A percentile compares a stretch with the other conserved stretches of the same genome.
Evolutionary conservation across 2,797 vertebrate genomes (phyloP).

Genomic region (Scolopax bukidnonensis): DNA sequence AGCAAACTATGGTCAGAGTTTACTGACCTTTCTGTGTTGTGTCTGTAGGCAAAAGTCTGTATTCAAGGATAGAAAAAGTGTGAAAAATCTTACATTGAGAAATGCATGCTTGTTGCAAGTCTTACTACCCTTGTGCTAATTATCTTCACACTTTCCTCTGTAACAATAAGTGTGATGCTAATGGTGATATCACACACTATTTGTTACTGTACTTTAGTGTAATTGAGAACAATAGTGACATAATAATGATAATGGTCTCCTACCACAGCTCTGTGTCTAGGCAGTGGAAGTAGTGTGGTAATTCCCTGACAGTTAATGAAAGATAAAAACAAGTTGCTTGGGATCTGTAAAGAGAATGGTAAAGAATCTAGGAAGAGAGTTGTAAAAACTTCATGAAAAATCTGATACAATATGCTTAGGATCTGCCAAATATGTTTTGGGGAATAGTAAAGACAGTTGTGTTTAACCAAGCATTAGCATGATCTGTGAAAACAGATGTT

Average conservation of each 20-base stretch:
- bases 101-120: not conserved
- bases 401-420: not conserved
- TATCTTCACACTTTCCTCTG: not conserved
- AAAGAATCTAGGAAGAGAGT: not conserved
- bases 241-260: not conserved
- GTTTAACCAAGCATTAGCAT: slow-evolving; percentile 29
- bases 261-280: not conserved
- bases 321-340: not conserved
- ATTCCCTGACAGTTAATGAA: not conserved
- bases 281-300: not conserved
- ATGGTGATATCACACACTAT: not conserved
- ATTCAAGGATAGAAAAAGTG: not conserved
- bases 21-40: not conserved
- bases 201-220: slow-evolving; percentile 9
- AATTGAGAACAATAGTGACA: slow-evolving; percentile 32
- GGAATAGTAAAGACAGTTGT: not conserved
- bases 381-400: not conserved
- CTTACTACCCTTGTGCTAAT: not conserved
- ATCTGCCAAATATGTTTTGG: slow-evolving; percentile 22
- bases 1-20: not conserved
- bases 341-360: not conserved
- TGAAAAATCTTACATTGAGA: not conserved
- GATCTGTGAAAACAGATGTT: slow-evolving; percentile 61
- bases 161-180: not conserved
- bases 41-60: not conserved